Evolutionary conservation across 2,797 vertebrate species (phyloP).

Genomic region (Poeciliopsis presidionis): DNA sequence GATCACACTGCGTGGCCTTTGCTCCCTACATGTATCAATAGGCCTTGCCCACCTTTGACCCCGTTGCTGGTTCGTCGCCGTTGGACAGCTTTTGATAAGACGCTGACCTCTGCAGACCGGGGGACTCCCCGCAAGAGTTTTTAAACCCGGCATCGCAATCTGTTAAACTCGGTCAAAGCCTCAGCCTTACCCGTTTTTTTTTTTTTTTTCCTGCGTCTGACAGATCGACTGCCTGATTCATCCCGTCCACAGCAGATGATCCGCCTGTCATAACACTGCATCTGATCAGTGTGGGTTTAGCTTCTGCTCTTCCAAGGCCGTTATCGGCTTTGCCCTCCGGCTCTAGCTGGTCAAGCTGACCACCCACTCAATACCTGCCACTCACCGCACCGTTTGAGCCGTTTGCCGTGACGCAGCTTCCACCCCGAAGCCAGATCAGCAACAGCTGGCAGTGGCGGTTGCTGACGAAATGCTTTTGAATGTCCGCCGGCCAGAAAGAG

Average conservation of each 20-base stretch:
- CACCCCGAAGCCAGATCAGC: slow-evolving; percentile 23
- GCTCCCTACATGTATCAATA: neutral
- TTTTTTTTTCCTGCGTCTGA: neutral
- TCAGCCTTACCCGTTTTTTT: neutral
- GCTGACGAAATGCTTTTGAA: slow-evolving; percentile 27
- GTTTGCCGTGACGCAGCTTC: slow-evolving; percentile 26
- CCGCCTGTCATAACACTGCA: neutral
- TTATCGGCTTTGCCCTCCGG: slow-evolving; percentile 31
- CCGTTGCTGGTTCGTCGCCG: neutral
- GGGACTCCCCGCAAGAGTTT: neutral
- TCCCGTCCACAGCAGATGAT: neutral
- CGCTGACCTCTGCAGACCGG: neutral
- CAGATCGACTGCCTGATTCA: neutral
- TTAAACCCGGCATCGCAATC: neutral
- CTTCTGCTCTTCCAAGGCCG: slow-evolving; percentile 19
- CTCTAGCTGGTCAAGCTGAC: slow-evolving; percentile 47
- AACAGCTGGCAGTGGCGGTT: slow-evolving; percentile 25
- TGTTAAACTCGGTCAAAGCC: neutral
- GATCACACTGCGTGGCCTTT: neutral
- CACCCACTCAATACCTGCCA: slow-evolving; percentile 44
- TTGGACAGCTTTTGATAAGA: neutral
- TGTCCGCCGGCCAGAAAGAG: slow-evolving; percentile 7
- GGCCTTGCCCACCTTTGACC: neutral
- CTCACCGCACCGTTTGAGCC: slow-evolving; percentile 41
- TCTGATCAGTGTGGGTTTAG: neutral